These are phyloP conservation scores for Thaumatotibia leucotreta DNA, from an alignment of 1,140 invertebrate species.

Conservation along the genomic window DNA sequence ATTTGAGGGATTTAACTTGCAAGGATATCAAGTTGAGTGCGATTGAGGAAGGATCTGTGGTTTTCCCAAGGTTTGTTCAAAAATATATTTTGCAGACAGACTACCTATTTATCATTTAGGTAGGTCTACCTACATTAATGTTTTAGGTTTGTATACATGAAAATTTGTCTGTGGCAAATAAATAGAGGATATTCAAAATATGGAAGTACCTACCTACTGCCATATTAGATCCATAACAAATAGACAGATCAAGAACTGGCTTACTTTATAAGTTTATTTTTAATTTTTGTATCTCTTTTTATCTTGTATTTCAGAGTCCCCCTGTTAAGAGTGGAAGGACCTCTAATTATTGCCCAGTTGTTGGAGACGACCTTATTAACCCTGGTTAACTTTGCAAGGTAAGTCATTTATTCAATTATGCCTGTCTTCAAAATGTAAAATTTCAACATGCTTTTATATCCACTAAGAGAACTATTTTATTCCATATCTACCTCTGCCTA, in stretches of 20 bases:
- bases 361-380: conserved; percentile 98
- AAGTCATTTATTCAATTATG: conserved; percentile 31
- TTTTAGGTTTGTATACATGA: no score
- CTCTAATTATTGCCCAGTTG: conserved; percentile 96
- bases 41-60: conserved; percentile 97
- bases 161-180: no score
- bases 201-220: no score
- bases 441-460: neutral
- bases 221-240: no score
- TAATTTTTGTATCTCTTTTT: conserved; percentile 18
- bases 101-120: neutral
- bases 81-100: no score
- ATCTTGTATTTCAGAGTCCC: conserved; percentile 83
- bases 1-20: conserved; percentile 89
- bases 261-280: no score
- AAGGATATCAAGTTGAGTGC: conserved; percentile 93
- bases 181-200: no score
- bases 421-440: neutral
- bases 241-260: no score
- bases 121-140: no score
- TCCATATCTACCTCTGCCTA: no score
- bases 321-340: conserved; percentile 95
- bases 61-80: conserved; percentile 90
- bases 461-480: no score
- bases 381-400: conserved; percentile 98